phyloP scores from a whole-genome alignment of 35 echinoderm and acorn worm species.

The Diadema setosum region DNA sequence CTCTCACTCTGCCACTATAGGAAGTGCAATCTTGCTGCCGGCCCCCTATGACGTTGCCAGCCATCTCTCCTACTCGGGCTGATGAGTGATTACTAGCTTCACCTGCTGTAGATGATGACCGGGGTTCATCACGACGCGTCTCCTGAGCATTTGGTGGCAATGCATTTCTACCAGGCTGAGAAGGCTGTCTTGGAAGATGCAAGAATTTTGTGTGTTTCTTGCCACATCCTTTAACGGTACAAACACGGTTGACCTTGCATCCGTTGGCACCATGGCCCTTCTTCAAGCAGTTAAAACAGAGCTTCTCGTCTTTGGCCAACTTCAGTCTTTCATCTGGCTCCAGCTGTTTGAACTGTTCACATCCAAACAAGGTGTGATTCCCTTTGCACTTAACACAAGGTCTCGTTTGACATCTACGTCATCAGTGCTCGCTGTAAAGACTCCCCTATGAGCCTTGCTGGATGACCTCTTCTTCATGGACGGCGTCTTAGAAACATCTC shows the following conservation, averaged over 20 bases:
- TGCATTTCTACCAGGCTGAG: not conserved
- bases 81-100: not conserved
- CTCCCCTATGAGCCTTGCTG: not conserved
- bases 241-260: conserved; percentile 27
- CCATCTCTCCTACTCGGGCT: not conserved
- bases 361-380: too few relatives aligned
- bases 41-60: not conserved
- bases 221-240: conserved; percentile 13
- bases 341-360: too few relatives aligned
- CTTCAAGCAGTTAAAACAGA: conserved; percentile 51
- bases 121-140: not conserved
- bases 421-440: not conserved
- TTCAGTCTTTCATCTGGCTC: not conserved
- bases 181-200: not conserved
- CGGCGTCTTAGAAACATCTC: not conserved
- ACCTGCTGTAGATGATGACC: not conserved
- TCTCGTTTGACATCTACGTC: not conserved
- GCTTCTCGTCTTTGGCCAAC: not conserved
- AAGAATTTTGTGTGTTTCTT: conserved; percentile 54
- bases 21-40: not conserved
- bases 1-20: conserved; percentile 18
- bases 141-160: not conserved
- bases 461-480: not conserved
- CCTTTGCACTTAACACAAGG: not conserved
- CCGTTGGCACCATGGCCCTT: not conserved